Percentiles rank a stretch among this genome's conserved stretches.
Evolutionary conservation across 2,888 invertebrate species (phyloP).

Genomic region (Limnephilus marmoratus): DNA sequence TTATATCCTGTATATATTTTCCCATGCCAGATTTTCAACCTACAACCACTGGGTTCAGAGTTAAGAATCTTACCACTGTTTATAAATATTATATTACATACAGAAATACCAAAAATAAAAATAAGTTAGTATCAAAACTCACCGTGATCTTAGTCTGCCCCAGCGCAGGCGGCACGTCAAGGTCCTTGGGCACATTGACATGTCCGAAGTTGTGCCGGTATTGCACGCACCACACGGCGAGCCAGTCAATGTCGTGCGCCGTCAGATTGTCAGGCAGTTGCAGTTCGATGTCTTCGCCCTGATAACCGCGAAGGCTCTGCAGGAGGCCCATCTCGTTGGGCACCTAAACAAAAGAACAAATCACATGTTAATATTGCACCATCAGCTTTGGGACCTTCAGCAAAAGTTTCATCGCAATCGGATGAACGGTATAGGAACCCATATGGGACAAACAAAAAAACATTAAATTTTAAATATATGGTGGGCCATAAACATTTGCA

Average conservation of each 20-base stretch:
- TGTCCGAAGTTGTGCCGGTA: constrained; percentile 94
- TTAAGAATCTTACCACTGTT: too few species aligned
- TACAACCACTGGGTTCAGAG: too few species aligned
- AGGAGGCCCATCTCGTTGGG: constrained; percentile 93
- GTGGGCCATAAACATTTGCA: too few species aligned
- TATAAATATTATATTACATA: too few species aligned
- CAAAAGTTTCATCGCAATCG: too few species aligned
- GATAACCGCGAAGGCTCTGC: constrained; percentile 89
- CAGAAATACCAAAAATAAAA: too few species aligned
- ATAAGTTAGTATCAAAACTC: constrained; percentile 70
- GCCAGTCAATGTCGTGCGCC: constrained; percentile 94
- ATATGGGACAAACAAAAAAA: too few species aligned
- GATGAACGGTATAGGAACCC: too few species aligned
- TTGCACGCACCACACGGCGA: constrained; percentile 94
- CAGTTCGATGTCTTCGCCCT: constrained; percentile 94
- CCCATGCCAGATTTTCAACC: too few species aligned
- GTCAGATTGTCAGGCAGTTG: constrained; percentile 90
- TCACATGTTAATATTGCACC: neutral
- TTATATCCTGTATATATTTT: too few species aligned
- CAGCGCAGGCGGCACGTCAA: constrained; percentile 93
- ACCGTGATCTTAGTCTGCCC: constrained; percentile 95
- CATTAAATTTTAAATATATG: too few species aligned
- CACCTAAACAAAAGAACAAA: constrained; percentile 74
- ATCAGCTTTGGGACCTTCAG: too few species aligned
- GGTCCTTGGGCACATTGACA: constrained; percentile 89